These are phyloP conservation scores for Girardia tigrina DNA, from an alignment of 2,888 invertebrate genomes.

Conservation along the genomic window DNA sequence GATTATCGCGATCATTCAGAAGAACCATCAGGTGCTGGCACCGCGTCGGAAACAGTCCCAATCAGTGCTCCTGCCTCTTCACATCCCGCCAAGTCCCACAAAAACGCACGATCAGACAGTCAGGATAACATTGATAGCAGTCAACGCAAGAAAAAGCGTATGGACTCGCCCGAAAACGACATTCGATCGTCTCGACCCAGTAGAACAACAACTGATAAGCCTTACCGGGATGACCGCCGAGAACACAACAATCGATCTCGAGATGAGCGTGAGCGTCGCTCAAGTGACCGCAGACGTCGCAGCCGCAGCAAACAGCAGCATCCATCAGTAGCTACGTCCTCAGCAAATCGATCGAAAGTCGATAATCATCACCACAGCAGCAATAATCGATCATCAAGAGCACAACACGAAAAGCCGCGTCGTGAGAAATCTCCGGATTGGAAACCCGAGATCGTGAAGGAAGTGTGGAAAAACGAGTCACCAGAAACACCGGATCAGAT, in stretches of 20 bases:
- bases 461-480: neutral
- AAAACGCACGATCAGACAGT: neutral
- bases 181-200: neutral
- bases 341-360: neutral
- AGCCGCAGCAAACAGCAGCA: neutral
- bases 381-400: neutral
- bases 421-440: neutral
- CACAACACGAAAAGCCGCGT: neutral
- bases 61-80: neutral
- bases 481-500: neutral
- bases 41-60: neutral
- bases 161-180: neutral
- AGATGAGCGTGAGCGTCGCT: neutral
- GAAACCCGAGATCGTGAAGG: neutral
- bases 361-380: neutral
- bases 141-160: neutral
- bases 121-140: neutral
- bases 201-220: neutral
- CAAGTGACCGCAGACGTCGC: no score
- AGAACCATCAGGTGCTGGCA: neutral
- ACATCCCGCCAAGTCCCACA: neutral
- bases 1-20: conserved; percentile 8
- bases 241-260: neutral
- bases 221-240: neutral
- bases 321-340: no score